phyloP scores from a whole-genome alignment of 2,113 vertebrate species.

The Stegostoma tigrinum region DNA sequence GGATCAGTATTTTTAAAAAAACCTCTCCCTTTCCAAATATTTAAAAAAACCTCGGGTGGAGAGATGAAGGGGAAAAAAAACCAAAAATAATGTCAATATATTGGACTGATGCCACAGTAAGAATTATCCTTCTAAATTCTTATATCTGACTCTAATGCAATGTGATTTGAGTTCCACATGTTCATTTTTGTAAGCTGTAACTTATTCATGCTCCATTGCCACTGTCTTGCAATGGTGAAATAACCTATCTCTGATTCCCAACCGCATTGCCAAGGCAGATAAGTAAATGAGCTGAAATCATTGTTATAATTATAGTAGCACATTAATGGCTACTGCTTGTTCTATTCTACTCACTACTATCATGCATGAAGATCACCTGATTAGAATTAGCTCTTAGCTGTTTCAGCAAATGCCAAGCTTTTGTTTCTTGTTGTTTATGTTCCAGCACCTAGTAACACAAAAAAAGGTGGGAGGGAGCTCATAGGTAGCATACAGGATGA shows the following conservation, averaged over 20 bases:
- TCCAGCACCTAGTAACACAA: not conserved
- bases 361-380: not conserved
- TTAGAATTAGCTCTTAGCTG: not conserved
- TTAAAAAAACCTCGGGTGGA: not conserved
- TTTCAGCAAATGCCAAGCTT: not conserved
- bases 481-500: not conserved
- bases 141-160: not conserved
- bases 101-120: not conserved
- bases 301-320: not conserved
- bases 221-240: not conserved
- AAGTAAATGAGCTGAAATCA: not conserved
- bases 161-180: not conserved
- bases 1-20: not conserved
- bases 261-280: not conserved
- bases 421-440: not conserved
- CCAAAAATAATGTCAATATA: not conserved
- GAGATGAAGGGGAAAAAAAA: not conserved
- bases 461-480: not conserved
- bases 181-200: not conserved
- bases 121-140: not conserved
- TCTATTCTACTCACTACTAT: not conserved
- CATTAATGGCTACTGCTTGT: not conserved
- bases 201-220: not conserved
- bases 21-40: not conserved
- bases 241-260: not conserved